Base-by-base conservation (phyloP, 2,888 invertebrate genomes). In the Diplolepis rosae region DNA sequence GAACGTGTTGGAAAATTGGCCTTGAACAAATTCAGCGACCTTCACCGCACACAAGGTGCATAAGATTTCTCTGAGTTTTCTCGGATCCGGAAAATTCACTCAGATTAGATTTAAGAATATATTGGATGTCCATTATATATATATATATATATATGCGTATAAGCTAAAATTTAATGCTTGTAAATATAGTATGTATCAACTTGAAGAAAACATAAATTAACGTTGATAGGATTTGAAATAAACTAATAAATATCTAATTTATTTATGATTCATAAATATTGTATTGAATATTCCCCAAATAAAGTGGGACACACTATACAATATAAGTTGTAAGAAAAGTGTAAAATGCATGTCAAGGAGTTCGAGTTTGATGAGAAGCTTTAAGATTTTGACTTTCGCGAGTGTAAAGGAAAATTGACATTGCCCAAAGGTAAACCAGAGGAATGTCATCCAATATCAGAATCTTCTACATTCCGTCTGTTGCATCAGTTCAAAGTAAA, bases 401-500 rank as follows among this genome's bases (percentile, higher is more conserved):
- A 30, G n/a, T 35, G 11, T 22, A 11, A 56, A 56, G 5, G 56
- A 35, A 56, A 32, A 35, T 35, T 35, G 22, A 24, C 30, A 52
- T 28, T 52, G 52, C 32, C 30, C 22, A 13, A 22, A 22, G 32
- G 2, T 5, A 13, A 22, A 56, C 11, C 18, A 22, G 18, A 56
- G 22, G 13, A 13, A 32, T 18, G 15, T 28, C 52, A 52, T 28
- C 27, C 52, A 28, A 27, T 52, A 22, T 13, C 13, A 13, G 35
- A 56, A 56, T 22, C 35, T 56, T 56, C 13, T 22, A 56, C 22
- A 56, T 22, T 15, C 56, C 22, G 32, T 35, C 32, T 13, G 13
- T 18, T 35, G 56, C 13, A 56, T 11, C 32, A 32, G 54, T 32
- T 56, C 56, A 56, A 45, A 56, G 56, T 56, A 32, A 35, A 56